A percentile compares a stretch with the other conserved stretches of the same genome.
Evolutionary conservation across 2,888 invertebrate species (phyloP).

Genomic region (Atherix ibis): DNA sequence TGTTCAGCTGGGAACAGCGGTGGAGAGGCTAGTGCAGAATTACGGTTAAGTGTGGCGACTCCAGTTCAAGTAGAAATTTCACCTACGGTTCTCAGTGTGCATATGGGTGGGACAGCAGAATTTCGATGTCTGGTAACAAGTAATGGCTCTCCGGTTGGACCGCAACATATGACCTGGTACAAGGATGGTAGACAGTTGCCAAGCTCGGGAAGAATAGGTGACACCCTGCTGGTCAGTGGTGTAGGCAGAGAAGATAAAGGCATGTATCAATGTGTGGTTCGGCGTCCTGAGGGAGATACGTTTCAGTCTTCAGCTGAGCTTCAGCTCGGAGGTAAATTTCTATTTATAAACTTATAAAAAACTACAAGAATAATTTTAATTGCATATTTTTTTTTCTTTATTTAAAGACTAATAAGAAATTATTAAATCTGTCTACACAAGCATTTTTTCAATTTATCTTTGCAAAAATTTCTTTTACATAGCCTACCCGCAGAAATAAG

Average conservation of each 20-base stretch:
- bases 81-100: slow-evolving; percentile 49
- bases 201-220: slow-evolving; percentile 46
- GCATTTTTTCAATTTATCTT: no score
- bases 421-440: no score
- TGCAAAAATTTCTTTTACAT: no score
- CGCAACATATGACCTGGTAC: slow-evolving; percentile 46
- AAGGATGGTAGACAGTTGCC: slow-evolving; percentile 52
- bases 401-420: no score
- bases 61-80: slow-evolving; percentile 50
- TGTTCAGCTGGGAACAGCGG: slow-evolving; percentile 53
- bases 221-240: slow-evolving; percentile 45
- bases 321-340: slow-evolving; percentile 53
- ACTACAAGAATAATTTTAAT: no score
- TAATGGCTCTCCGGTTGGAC: slow-evolving; percentile 37
- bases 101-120: slow-evolving; percentile 58
- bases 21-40: slow-evolving; percentile 52
- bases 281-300: slow-evolving; percentile 54
- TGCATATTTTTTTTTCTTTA: no score
- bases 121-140: slow-evolving; percentile 47
- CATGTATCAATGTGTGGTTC: slow-evolving; percentile 61
- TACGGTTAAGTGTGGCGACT: slow-evolving; percentile 46
- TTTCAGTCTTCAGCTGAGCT: slow-evolving; percentile 63
- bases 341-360: no score
- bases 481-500: no score
- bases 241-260: slow-evolving; percentile 57